Conservation (phyloP, 2,888 invertebrate species). For the Notocelia uddmanniana region DNA sequence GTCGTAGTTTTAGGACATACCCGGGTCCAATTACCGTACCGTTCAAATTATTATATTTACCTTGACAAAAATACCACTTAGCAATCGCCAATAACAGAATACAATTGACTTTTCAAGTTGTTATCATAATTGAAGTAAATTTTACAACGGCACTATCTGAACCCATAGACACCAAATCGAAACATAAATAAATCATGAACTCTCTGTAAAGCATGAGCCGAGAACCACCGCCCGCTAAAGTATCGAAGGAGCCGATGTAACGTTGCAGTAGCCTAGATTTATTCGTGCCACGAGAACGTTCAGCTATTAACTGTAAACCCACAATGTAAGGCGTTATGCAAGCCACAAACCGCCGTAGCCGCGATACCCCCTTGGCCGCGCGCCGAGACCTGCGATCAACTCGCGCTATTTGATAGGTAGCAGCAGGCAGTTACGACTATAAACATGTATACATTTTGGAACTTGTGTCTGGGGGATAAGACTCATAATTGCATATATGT, state of each 20-base stretch:
- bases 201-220: neutral
- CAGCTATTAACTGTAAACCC: neutral
- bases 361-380: neutral
- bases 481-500: neutral
- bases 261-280: neutral
- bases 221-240: neutral
- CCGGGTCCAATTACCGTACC: too few species aligned
- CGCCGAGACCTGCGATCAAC: neutral
- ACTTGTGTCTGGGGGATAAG: neutral
- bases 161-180: too few species aligned
- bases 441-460: neutral
- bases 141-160: too few species aligned
- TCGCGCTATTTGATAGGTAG: neutral
- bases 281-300: neutral
- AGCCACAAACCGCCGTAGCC: neutral
- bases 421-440: neutral
- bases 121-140: too few species aligned
- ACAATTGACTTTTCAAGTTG: too few species aligned
- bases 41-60: too few species aligned
- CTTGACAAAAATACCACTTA: too few species aligned
- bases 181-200: neutral
- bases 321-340: neutral
- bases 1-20: too few species aligned
- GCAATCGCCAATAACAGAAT: too few species aligned
- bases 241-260: neutral